A percentile compares a stretch with the other conserved stretches of the same genome.
phyloP scores from a whole-genome alignment of 2,888 invertebrate species.

The Chloromyia formosa region DNA sequence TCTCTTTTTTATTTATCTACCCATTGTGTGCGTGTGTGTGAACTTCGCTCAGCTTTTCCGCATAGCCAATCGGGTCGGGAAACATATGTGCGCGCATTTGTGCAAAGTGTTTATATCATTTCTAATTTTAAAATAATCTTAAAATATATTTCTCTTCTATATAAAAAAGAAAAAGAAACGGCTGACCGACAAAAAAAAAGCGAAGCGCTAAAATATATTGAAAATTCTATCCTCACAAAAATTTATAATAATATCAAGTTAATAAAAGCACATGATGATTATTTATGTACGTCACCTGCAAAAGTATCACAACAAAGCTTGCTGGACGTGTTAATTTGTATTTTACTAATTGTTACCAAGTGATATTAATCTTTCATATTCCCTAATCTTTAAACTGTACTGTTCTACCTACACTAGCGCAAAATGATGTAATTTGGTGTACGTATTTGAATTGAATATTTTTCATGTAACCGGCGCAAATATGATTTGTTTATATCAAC shows the following conservation, averaged over 20 bases:
- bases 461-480: too few species aligned
- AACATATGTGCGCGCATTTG: conserved; percentile 33
- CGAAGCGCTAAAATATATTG: conserved; percentile 2
- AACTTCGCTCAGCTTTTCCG: background rate
- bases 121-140: conserved; percentile 43
- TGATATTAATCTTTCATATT: too few species aligned
- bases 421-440: too few species aligned
- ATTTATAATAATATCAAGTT: background rate
- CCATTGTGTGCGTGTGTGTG: background rate
- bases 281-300: too few species aligned
- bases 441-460: too few species aligned
- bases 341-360: too few species aligned
- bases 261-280: background rate
- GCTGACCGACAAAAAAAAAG: background rate
- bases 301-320: too few species aligned
- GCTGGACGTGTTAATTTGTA: too few species aligned
- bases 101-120: conserved; percentile 41
- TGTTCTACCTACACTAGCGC: too few species aligned
- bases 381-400: too few species aligned
- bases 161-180: conserved; percentile 11
- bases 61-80: background rate
- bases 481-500: too few species aligned
- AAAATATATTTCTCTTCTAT: conserved; percentile 15
- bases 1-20: conserved; percentile 8
- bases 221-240: background rate